These are phyloP conservation scores for Chlorodrepanis virens DNA, from an alignment of 2,113 vertebrate genomes.

Conservation along the genomic window DNA sequence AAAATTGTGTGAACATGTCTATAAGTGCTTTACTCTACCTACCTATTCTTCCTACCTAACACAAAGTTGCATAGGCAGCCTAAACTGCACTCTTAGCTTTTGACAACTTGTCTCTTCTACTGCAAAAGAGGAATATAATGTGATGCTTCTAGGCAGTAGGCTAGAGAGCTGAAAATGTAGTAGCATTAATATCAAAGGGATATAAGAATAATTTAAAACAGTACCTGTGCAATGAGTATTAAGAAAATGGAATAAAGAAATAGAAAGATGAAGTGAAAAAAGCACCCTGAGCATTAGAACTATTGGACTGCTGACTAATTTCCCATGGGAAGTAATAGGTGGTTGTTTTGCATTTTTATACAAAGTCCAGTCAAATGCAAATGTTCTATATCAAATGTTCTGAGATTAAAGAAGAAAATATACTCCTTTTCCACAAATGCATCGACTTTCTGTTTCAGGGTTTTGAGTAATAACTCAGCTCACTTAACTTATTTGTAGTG, in stretches of 20 bases:
- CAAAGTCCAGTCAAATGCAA: background rate
- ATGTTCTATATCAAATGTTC: background rate
- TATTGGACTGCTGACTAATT: background rate
- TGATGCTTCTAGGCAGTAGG: background rate
- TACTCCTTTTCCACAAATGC: background rate
- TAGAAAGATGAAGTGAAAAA: background rate
- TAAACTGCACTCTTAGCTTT: background rate
- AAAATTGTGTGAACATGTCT: background rate
- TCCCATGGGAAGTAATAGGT: background rate
- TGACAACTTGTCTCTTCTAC: background rate
- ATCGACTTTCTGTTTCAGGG: background rate
- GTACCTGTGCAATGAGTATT: background rate
- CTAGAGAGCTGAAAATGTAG: background rate
- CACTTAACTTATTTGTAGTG: background rate
- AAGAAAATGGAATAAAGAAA: background rate
- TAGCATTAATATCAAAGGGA: background rate
- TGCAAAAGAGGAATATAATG: background rate
- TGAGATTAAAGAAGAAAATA: background rate
- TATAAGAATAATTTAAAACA: background rate
- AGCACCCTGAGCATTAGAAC: background rate
- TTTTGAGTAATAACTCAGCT: background rate
- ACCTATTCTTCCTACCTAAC: background rate
- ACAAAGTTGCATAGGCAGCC: background rate
- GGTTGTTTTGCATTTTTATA: background rate
- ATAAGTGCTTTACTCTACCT: background rate